Conservation (phyloP, 37 sponge, comb jelly and placozoan genomes). For the Halisarca cf. caerulea region DNA sequence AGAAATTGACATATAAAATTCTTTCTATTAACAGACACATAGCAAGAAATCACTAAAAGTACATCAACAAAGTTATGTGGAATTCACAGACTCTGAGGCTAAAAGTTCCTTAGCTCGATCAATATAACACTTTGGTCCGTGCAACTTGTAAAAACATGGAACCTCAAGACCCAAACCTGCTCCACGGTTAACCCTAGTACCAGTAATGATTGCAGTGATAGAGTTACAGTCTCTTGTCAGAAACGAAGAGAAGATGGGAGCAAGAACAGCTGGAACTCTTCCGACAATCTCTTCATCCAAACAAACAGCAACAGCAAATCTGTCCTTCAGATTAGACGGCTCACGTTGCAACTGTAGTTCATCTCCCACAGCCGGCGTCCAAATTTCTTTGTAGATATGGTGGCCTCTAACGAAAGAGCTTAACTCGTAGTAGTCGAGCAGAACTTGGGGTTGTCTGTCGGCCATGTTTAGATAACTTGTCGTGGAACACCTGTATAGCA, state of each 20-base stretch:
- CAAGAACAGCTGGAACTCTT: not conserved
- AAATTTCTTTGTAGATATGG: not conserved
- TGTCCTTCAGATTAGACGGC: conserved; percentile 1
- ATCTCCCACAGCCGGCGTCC: not conserved
- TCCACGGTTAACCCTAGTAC: not conserved
- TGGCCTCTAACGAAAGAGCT: not conserved
- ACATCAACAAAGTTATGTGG: not conserved
- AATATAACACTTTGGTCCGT: not conserved
- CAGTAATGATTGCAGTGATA: conserved; percentile 11
- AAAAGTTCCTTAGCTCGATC: not conserved
- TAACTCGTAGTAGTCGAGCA: not conserved
- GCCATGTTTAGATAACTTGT: not conserved
- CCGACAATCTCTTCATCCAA: conserved; percentile 4
- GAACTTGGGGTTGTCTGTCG: not conserved
- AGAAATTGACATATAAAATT: not conserved
- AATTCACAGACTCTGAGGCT: not conserved
- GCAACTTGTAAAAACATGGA: not conserved
- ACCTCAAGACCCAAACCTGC: conserved; percentile 1
- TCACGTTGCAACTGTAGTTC: conserved; percentile 7
- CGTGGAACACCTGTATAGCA: no score
- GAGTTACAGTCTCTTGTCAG: conserved; percentile 12
- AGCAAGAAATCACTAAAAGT: not conserved
- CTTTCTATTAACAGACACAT: conserved; percentile 20
- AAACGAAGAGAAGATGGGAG: not conserved
- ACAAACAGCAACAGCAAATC: conserved; percentile 1